These are phyloP conservation scores for Nymphalis io DNA, from an alignment of 1,140 invertebrate genomes.

Conservation along the genomic window DNA sequence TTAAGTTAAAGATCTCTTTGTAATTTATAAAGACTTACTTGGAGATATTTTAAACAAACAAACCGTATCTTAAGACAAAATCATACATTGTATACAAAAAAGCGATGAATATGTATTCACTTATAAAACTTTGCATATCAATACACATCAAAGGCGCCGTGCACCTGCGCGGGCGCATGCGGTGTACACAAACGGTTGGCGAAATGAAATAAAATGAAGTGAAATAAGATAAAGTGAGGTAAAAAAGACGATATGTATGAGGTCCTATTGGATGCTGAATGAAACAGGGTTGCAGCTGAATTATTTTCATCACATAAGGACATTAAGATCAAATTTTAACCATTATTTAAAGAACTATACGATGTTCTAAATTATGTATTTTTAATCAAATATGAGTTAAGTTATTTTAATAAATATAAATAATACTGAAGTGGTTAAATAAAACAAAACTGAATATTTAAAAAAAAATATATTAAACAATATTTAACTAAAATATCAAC, in stretches of 20 bases:
- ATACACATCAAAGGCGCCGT: slow-evolving; percentile 67
- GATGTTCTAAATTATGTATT: too few relatives aligned
- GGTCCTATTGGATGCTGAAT: slow-evolving; percentile 43
- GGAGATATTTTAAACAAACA: slow-evolving; percentile 26
- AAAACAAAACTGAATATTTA: too few relatives aligned
- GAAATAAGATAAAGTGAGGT: slow-evolving; percentile 34
- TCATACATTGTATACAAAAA: slow-evolving; percentile 36
- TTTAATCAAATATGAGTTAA: not conserved
- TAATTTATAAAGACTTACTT: not conserved
- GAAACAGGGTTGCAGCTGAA: slow-evolving; percentile 24
- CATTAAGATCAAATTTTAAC: not conserved
- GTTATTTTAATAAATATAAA: not conserved
- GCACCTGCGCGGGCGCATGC: slow-evolving; percentile 52
- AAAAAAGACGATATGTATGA: slow-evolving; percentile 48
- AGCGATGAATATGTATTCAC: slow-evolving; percentile 50
- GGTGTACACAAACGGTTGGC: slow-evolving; percentile 54
- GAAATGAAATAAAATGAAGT: slow-evolving; percentile 49
- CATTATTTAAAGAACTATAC: too few relatives aligned
- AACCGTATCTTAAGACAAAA: slow-evolving; percentile 27
- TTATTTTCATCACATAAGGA: slow-evolving; percentile 5
- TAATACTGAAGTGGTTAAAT: not conserved
- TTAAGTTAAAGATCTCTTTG: not conserved
- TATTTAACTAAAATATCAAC: not conserved
- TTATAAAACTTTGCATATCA: slow-evolving; percentile 71
- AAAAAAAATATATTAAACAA: not conserved